Base-by-base conservation (phyloP, 1,140 invertebrate species). In the Zaprionus vittiger region DNA sequence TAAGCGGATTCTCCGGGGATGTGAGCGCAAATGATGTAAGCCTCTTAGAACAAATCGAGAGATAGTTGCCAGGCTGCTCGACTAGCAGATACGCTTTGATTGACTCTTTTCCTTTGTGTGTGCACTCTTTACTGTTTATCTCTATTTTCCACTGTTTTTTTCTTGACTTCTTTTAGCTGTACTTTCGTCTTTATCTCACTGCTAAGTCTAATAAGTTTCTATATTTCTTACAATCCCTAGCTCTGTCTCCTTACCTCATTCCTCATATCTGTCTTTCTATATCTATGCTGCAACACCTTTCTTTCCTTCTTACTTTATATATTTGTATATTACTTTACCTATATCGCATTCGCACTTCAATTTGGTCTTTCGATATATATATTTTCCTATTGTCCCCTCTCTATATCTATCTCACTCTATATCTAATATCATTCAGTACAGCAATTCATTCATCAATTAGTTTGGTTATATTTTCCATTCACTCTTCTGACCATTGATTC, bases 1-100 rank as follows among this genome's bases (percentile, higher is more conserved):
- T 74, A 57, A 74, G 26, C 26, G 17, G 28, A 62, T 56, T 26
- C 57, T 28, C 52, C 38, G 37, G 2, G 31, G 17, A 31, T 26
- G 41, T 49, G 20, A 49, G 9, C 17, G 28, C 34, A 5, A 57
- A 59, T 47, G 5, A 7, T 41, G 41, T 67, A 44, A 67, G 26
- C 26, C 22, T 11, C 20, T 59, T 31, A 67, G 14, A 6, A 11
- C 22, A 28, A 31, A 26, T 11, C n/a, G 0, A 49, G 9, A 56
- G 26, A 26, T 28, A 56, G 24, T 28, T 7, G 12, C n/a, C 2
- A 6, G 26, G 4, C 12, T 15, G 26, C 54, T 31, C 26, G 54
- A 31, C 20, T 24, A 22, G 9, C 4, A 22, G 47, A 52, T 52
- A 9, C 20, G 20, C 47, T 52, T 52, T 5, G 1, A 41, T 15